Conservation (phyloP, 1,140 invertebrate species). For the Diuraphis noxia region DNA sequence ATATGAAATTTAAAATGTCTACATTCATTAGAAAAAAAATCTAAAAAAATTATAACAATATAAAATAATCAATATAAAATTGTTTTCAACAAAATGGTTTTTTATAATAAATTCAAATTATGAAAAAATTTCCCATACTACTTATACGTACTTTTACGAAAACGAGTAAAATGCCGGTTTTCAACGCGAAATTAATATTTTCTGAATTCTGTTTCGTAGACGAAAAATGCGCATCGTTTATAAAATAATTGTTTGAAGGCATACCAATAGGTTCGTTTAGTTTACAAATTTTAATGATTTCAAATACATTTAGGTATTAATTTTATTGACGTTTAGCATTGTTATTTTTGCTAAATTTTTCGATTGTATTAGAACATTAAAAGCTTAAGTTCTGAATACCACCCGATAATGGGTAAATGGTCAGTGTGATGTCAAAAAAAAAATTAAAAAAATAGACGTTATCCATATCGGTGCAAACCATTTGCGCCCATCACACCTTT, state of each 20-base stretch:
- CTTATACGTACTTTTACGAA: background rate
- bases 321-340: too few species aligned
- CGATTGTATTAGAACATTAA: too few species aligned
- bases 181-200: background rate
- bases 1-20: background rate
- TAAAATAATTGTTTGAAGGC: background rate
- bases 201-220: background rate
- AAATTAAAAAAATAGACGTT: too few species aligned
- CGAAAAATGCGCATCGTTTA: background rate
- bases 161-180: background rate
- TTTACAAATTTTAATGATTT: background rate
- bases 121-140: too few species aligned
- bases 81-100: background rate
- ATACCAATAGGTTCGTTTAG: background rate
- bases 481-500: too few species aligned
- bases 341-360: too few species aligned
- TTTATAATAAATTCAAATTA: background rate
- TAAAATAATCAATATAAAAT: background rate
- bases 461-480: too few species aligned
- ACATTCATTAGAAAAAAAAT: background rate
- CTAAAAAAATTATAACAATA: background rate
- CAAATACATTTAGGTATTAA: too few species aligned
- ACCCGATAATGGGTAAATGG: too few species aligned
- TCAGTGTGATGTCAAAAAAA: too few species aligned
- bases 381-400: too few species aligned